Base-by-base conservation (phyloP, 2,797 vertebrate genomes). In the Sebastiscus tertius region DNA sequence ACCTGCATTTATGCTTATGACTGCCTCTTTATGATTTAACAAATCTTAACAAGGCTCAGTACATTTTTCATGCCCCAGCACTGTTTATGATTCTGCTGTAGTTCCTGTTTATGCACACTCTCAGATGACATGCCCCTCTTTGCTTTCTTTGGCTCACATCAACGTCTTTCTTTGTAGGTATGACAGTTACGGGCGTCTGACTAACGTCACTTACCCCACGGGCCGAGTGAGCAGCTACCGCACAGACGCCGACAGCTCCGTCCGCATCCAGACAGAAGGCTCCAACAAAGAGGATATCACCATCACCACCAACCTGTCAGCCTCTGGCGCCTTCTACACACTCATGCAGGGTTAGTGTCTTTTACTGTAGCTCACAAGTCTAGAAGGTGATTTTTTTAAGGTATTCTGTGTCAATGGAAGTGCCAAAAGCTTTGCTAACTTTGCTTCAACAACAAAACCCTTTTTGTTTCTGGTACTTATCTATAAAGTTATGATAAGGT, bases 161-260 rank as follows among this genome's bases (percentile, higher is more conserved):
- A 64, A 9, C 71, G 65, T 76, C 4, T 86, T 81, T 86, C 67
- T 75, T 94, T 94, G 74, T 93, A 99, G 99, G 94, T 99, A 99
- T 0, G 97, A 99, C 96, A 96, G 94, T 90, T 99, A 97, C 46
- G 98, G 98, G 18, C 97, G 97, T 58, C 94, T 99, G 90, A 99
- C 98, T 90, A 99, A 99, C 5, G 95, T 99, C 92, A 99, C 99
- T 77, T 98, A 98, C 96, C 99, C 99, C 22, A 99, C 98, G 2
- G 98, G 99, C 79, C 96, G 96, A 80, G 97, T 99, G 90, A 99
- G 97, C 96, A 99, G 98, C 93, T 99, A 97, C 96, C 97, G 96
- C 56, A 97, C 97, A 0, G 97, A 97, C 66, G 95, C 96, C 0
- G 97, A 98, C 96, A 98, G 97, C 92, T 97, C 98, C 0, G 97